Evolutionary conservation across 2,888 invertebrate genomes (phyloP), one percentile per base, ranked within the genome.

Genomic region (Drosophila subquinaria): DNA sequence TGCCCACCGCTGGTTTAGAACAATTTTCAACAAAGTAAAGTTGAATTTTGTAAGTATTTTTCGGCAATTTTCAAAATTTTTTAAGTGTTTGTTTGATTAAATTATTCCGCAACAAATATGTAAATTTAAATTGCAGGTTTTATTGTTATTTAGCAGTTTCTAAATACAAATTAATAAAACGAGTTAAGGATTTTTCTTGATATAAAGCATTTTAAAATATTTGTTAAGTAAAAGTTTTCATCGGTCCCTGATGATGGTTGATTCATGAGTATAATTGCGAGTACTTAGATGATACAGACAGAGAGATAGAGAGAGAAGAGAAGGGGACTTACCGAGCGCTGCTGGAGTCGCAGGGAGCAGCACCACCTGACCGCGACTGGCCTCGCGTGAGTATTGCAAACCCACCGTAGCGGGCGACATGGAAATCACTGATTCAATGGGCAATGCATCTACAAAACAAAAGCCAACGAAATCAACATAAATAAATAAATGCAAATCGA

Each of bases 361-460:
- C 76, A 97, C 94, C 71, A 97, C 94, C 82, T 97, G 97, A 50
- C 97, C 97, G 4, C 96, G 96, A 23, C 96, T 94, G 35, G 97
- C 96, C 92, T 98, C 98, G 75, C 97, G 95, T 56, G 97, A 96
- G 90, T 98, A 94, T 93, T 97, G 97, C 93, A 96, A 96, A 67
- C 97, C 97, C 68, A 96, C 95, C 67, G 96, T 96, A 90, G 94
- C 95, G 94, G 93, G 95, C 91, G 94, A 96, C 94, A 95, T 94
- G 76, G 96, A 95, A 89, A 96, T 94, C 94, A 96, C 95, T 87
- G 95, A 95, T 92, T 96, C 96, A 94, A 96, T 94, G 65, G 96
- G 95, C 88, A 96, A 93, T 93, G 95, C 94, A 87, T 95, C 95
- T 95, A 94, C 79, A 81, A 83, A 83, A 73, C 77, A 93, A 84